Conservation (phyloP, 2,113 vertebrate species). For the Stomatorhinus ivindoensis region DNA sequence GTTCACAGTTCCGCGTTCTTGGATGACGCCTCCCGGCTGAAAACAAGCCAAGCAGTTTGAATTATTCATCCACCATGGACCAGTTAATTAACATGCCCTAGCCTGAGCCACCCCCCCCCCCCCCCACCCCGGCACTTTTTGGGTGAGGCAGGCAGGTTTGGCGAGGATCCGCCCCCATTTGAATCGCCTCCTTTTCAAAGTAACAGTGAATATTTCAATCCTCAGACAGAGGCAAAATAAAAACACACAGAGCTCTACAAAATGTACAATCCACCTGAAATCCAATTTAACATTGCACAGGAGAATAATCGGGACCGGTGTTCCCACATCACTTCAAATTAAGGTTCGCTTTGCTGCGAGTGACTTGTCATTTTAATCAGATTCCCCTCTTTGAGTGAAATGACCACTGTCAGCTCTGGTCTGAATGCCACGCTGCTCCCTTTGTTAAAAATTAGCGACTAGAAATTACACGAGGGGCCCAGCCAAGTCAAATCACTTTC, state of each 20-base stretch:
- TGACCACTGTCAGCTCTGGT: constrained; percentile 19
- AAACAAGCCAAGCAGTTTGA: constrained; percentile 23
- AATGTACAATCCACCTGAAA: constrained; percentile 6
- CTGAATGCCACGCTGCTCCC: neutral
- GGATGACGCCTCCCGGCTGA: constrained; percentile 21
- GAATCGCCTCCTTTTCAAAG: neutral
- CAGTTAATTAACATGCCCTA: constrained; percentile 29
- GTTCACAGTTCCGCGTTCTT: constrained; percentile 11
- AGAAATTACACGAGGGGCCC: neutral
- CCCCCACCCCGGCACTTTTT: too few species aligned
- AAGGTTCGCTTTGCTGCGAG: constrained; percentile 13
- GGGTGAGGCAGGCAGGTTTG: neutral
- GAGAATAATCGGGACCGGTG: constrained; percentile 6
- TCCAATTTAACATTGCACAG: neutral
- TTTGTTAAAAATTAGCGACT: neutral
- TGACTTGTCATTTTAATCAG: constrained; percentile 18
- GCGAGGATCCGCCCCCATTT: neutral
- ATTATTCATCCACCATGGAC: constrained; percentile 35
- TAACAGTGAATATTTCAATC: neutral
- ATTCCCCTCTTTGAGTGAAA: constrained; percentile 6
- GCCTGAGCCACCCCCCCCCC: neutral
- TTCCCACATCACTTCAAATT: constrained; percentile 6
- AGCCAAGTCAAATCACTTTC: neutral
- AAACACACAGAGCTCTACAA: neutral
- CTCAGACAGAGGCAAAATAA: neutral